Percentiles rank a stretch among this genome's conserved stretches.
phyloP scores from a whole-genome alignment of 2,888 invertebrate species.

The Athalia cordata region DNA sequence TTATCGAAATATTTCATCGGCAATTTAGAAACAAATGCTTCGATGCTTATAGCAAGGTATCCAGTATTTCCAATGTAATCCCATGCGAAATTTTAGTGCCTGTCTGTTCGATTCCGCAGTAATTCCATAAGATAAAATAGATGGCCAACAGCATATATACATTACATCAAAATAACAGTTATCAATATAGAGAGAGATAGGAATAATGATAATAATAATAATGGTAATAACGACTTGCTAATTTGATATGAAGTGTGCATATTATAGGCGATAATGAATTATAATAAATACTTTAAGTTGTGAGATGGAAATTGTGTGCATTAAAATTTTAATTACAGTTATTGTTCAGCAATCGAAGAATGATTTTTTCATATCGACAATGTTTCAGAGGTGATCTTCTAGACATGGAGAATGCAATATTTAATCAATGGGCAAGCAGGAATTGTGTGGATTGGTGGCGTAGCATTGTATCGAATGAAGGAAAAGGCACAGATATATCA shows the following conservation, averaged over 20 bases:
- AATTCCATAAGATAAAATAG: no score
- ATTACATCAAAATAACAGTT: background rate
- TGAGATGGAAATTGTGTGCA: background rate
- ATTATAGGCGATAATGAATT: background rate
- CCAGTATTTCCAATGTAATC: no score
- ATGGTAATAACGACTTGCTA: background rate
- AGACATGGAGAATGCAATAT: background rate
- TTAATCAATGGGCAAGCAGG: background rate
- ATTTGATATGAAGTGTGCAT: slow-evolving; percentile 2
- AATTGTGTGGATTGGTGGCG: background rate
- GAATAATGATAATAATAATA: background rate
- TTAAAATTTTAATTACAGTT: no score
- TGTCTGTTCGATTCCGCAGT: no score
- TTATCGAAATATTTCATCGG: no score
- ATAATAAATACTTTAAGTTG: background rate
- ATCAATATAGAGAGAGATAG: background rate
- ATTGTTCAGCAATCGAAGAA: no score
- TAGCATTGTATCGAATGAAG: background rate
- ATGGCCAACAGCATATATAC: no score
- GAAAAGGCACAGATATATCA: background rate
- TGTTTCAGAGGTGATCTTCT: background rate
- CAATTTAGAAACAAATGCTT: no score
- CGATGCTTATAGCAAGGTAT: no score
- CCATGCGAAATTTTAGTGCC: no score
- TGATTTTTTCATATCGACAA: slow-evolving; percentile 1